These are phyloP conservation scores for Apamea monoglypha DNA, from an alignment of 2,888 invertebrate genomes.

Conservation along the genomic window DNA sequence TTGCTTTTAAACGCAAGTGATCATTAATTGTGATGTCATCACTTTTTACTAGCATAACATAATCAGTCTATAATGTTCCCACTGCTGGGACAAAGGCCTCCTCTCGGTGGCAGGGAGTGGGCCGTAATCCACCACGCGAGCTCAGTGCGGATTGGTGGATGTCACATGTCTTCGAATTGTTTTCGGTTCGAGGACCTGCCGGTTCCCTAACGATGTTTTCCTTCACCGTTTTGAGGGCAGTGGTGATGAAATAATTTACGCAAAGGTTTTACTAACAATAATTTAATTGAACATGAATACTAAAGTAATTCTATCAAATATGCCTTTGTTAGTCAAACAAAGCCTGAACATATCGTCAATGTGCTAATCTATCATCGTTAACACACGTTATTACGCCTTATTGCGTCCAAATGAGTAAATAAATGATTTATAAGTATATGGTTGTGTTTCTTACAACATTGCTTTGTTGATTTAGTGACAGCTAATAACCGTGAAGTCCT, in stretches of 20 bases:
- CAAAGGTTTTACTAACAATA: no score
- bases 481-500: no score
- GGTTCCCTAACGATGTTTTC: no score
- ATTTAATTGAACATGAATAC: background rate
- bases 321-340: constrained; percentile 6
- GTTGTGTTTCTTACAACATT: constrained; percentile 2
- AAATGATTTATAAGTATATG: constrained; percentile 41
- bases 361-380: background rate
- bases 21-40: background rate
- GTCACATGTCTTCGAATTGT: no score
- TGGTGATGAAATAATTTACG: no score
- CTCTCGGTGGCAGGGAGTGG: no score
- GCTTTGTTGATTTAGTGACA: constrained; percentile 16
- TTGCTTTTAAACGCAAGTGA: background rate
- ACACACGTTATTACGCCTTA: background rate
- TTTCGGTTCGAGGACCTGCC: no score
- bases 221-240: no score
- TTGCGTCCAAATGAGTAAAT: constrained; percentile 47
- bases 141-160: no score
- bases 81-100: no score
- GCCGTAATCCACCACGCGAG: no score
- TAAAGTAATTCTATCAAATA: background rate
- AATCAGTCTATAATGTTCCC: no score
- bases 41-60: background rate
- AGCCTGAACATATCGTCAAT: constrained; percentile 7